Conservation (phyloP, 2,113 vertebrate genomes). For the Pimephales promelas region DNA sequence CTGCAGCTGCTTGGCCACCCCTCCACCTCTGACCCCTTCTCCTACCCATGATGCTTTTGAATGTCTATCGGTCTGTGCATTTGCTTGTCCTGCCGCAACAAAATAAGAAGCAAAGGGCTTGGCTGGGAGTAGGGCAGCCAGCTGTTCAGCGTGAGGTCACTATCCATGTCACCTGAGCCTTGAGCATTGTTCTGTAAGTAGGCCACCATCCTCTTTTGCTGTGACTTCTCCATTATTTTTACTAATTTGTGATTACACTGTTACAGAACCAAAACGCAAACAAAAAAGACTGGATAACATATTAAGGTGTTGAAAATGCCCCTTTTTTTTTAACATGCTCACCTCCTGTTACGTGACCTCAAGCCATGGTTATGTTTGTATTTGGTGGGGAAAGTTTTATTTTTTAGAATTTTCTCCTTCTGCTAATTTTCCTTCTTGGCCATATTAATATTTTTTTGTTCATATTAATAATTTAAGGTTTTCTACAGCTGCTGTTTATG, state of each 20-base stretch:
- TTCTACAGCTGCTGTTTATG: neutral
- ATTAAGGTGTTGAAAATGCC: neutral
- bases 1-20: conserved; percentile 91
- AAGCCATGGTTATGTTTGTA: conserved; percentile 62
- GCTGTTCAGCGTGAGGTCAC: conserved; percentile 91
- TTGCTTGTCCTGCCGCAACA: conserved; percentile 92
- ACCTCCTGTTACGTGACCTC: conserved; percentile 41
- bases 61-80: conserved; percentile 98
- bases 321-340: conserved; percentile 47
- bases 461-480: neutral
- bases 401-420: neutral
- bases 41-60: conserved; percentile 96
- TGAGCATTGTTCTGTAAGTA: conserved; percentile 97
- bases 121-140: conserved; percentile 96
- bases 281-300: conserved; percentile 18
- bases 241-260: conserved; percentile 60
- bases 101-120: conserved; percentile 90
- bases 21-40: conserved; percentile 82
- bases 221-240: conserved; percentile 74
- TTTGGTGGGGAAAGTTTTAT: neutral
- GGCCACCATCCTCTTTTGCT: conserved; percentile 85
- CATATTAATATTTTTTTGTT: neutral
- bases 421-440: neutral
- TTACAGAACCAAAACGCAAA: conserved; percentile 54
- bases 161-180: conserved; percentile 89